A percentile compares a stretch with the other conserved stretches of the same genome.
Evolutionary conservation across 2,888 invertebrate genomes (phyloP).

Genomic region (Spilarctia lutea): DNA sequence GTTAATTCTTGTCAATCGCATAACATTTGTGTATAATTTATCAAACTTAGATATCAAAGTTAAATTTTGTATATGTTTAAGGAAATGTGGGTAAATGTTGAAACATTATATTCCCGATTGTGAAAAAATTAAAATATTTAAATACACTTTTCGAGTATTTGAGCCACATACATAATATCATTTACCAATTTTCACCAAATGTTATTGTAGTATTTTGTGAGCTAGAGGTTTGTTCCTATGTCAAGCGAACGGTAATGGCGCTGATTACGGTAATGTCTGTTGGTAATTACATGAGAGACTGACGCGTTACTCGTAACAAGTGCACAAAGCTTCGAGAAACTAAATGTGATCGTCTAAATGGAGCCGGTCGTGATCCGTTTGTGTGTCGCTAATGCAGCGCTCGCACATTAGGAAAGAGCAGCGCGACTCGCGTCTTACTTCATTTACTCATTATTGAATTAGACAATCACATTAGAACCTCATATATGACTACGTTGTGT

Average conservation of each 20-base stretch:
- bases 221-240: background rate
- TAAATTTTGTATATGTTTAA: background rate
- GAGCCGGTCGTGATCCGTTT: background rate
- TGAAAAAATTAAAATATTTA: background rate
- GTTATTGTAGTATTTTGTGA: background rate
- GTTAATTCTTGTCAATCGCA: too few species aligned
- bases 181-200: background rate
- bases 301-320: background rate
- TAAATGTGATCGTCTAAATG: slow-evolving; percentile 9
- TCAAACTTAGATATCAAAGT: background rate
- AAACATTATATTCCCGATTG: background rate
- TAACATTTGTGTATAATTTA: too few species aligned
- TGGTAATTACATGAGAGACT: background rate
- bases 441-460: slow-evolving; percentile 2
- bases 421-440: background rate
- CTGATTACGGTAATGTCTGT: background rate
- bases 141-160: background rate
- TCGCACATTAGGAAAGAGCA: background rate
- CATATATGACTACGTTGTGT: background rate
- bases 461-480: background rate
- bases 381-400: slow-evolving; percentile 2
- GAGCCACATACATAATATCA: background rate
- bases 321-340: background rate
- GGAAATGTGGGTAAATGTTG: background rate
- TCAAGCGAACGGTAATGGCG: background rate